phyloP scores from a whole-genome alignment of 2,113 vertebrate genomes.

The Megalops atlanticus region DNA sequence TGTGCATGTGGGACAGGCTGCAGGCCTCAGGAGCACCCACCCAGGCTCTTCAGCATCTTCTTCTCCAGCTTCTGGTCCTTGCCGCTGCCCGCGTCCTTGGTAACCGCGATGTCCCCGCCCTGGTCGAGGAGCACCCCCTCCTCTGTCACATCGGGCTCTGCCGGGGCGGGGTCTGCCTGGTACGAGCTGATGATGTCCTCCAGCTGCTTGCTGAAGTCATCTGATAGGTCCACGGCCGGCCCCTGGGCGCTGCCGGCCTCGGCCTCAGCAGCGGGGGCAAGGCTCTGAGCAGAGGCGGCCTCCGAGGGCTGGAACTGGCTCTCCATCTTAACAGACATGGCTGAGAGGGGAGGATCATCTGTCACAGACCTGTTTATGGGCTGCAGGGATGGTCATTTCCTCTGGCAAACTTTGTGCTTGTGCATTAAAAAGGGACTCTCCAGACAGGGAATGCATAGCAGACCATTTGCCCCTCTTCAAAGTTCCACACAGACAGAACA shows the following conservation, averaged over 20 bases:
- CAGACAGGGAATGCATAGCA: no score
- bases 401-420: no score
- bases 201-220: conserved; percentile 85
- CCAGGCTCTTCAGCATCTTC: conserved; percentile 89
- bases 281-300: conserved; percentile 24
- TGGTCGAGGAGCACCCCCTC: conserved; percentile 61
- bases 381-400: no score
- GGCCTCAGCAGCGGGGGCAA: neutral
- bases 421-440: no score
- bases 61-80: conserved; percentile 92
- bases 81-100: conserved; percentile 67
- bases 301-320: conserved; percentile 42
- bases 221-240: conserved; percentile 67
- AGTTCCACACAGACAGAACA: no score
- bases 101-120: conserved; percentile 56
- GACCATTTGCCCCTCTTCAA: no score
- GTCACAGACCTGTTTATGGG: neutral
- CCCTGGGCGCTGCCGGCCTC: conserved; percentile 36
- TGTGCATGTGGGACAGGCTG: no score
- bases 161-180: conserved; percentile 61
- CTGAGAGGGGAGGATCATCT: conserved; percentile 10
- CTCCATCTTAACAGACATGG: conserved; percentile 74
- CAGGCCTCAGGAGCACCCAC: no score
- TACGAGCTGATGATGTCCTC: conserved; percentile 94
- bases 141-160: conserved; percentile 69